These are phyloP conservation scores for Euwallacea fornicatus DNA, from an alignment of 1,140 invertebrate genomes.

Conservation along the genomic window DNA sequence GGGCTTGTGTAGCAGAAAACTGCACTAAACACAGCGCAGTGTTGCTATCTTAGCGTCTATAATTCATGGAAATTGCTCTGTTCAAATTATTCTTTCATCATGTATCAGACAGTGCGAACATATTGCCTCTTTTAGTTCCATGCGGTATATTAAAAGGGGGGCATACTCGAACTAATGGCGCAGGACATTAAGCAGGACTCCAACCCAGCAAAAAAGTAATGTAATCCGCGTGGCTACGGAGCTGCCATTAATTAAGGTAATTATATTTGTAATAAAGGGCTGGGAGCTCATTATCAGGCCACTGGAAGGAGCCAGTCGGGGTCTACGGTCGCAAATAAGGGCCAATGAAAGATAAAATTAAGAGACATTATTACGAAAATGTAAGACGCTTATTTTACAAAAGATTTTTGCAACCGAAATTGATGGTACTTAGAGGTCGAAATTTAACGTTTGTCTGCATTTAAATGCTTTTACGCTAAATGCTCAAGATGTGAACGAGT, in stretches of 20 bases:
- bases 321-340: constrained; percentile 12
- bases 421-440: too few species aligned
- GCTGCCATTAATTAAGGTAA: constrained; percentile 21
- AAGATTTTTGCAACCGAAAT: neutral
- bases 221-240: constrained; percentile 15
- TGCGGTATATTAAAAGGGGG: too few species aligned
- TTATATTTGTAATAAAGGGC: constrained; percentile 20
- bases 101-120: too few species aligned
- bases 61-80: too few species aligned
- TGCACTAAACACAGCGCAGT: too few species aligned
- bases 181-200: constrained; percentile 11
- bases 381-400: neutral
- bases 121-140: too few species aligned
- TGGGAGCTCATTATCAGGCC: constrained; percentile 18
- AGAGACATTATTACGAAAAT: neutral
- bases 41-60: too few species aligned
- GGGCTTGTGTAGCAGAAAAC: too few species aligned
- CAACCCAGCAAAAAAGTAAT: constrained; percentile 13
- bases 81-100: too few species aligned
- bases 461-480: too few species aligned
- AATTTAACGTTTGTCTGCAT: too few species aligned
- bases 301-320: constrained; percentile 17
- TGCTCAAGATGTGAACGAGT: too few species aligned
- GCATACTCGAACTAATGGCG: constrained; percentile 7
- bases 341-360: constrained; percentile 3